Evolutionary conservation across 2,888 invertebrate genomes (phyloP), one percentile per base, ranked within the genome.

Genomic region (Scotopteryx bipunctaria): DNA sequence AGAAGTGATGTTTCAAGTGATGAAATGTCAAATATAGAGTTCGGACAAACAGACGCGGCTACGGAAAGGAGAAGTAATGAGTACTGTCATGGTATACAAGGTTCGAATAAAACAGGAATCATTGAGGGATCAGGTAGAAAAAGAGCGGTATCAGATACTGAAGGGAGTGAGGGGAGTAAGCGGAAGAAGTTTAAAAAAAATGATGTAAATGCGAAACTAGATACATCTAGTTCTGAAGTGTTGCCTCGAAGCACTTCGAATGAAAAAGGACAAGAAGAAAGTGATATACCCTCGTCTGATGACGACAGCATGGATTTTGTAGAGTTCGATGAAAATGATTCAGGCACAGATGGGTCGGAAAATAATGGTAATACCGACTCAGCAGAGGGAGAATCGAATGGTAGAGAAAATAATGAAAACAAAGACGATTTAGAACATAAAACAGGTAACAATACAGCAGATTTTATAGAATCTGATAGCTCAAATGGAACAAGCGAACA

Each of bases 161-260:
- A 27, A 6, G 2, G 6, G 3, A 23, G 11, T 17, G 19, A 45
- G 0, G 6, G 2, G 1, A 13, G 27, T 3, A 2, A n/a, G 25
- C 4, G 13, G 13, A 47, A 40, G 9, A 33, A 33, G 38, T 32
- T 31, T 1, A 46, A 40, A 46, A 38, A 14, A 13, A 8, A 5
- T 5, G 23, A 23, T 17, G 23, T 23, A 14, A 11, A 9, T 3
- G 23, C 32, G 9, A 5, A 17, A 6, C 1, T 2, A n/a, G 27
- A 14, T 11, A 17, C 6, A 8, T 32, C 40, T 5, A 33, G 14
- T 4, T 1, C 32, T 17, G 38, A 23, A 6, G 8, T 36, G 13
- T 1, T 17, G 3, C 17, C 32, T 0, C 14, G 4, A 21, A 45
- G 19, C 8, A 36, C 19, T 5, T 6, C 13, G 5, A 8, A 36